A percentile compares a stretch with the other conserved stretches of the same genome.
Conservation (phyloP, 1,140 invertebrate species). For the Scaptomyza montana region DNA sequence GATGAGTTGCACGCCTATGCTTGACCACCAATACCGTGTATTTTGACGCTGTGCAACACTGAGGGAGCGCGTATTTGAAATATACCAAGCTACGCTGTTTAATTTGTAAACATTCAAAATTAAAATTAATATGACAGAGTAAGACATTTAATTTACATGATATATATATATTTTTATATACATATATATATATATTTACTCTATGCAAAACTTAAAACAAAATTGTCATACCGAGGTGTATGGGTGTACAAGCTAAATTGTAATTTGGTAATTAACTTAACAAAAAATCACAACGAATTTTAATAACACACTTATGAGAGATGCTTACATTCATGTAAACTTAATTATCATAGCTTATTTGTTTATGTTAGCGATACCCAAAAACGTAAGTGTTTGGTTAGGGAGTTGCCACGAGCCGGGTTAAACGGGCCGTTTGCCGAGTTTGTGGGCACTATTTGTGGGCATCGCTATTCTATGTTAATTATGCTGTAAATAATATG, state of each 20-base stretch:
- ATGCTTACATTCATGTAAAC: slow-evolving; percentile 29
- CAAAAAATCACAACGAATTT: slow-evolving; percentile 70
- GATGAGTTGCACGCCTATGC: slow-evolving; percentile 34
- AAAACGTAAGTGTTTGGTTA: too few species aligned
- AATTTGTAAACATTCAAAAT: not conserved
- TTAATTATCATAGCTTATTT: slow-evolving; percentile 16
- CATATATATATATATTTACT: slow-evolving; percentile 44
- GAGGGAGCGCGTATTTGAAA: slow-evolving; percentile 34
- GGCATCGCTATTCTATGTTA: too few species aligned
- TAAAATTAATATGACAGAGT: slow-evolving; percentile 10
- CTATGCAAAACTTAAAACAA: slow-evolving; percentile 42
- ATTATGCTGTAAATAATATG: slow-evolving; percentile 45
- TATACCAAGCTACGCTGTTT: not conserved
- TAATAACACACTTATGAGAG: slow-evolving; percentile 64
- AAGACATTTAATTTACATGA: slow-evolving; percentile 53
- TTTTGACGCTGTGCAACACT: slow-evolving; percentile 48
- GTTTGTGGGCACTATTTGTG: too few species aligned
- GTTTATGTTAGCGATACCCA: too few species aligned
- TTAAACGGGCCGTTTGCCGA: too few species aligned
- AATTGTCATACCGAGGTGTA: slow-evolving; percentile 26
- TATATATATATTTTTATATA: slow-evolving; percentile 38
- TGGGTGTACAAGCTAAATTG: slow-evolving; percentile 45
- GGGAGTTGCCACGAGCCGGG: too few species aligned
- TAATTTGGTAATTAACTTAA: slow-evolving; percentile 58
- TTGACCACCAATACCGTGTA: slow-evolving; percentile 21